These are phyloP conservation scores for Steatornis caripensis DNA, from an alignment of 2,113 vertebrate species.

Conservation along the genomic window DNA sequence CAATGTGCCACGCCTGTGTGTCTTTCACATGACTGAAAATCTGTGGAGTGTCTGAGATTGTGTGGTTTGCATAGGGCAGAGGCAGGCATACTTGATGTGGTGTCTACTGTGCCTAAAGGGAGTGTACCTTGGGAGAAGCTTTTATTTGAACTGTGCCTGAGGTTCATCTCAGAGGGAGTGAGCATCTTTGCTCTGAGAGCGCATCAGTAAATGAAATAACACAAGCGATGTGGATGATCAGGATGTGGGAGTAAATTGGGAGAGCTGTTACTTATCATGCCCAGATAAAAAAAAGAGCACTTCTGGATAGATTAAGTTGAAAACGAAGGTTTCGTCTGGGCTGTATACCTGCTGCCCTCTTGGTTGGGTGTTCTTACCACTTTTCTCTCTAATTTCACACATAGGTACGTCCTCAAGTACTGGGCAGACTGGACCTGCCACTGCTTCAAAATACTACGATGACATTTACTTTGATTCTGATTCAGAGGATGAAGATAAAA, in stretches of 20 bases:
- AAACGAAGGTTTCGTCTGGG: background rate
- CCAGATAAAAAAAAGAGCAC: background rate
- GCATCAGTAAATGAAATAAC: background rate
- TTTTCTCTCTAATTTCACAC: background rate
- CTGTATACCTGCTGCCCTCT: background rate
- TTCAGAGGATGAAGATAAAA: constrained; percentile 87
- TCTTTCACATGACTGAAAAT: background rate
- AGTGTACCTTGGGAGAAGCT: background rate
- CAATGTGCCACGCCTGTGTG: background rate
- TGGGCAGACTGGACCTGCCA: constrained; percentile 15
- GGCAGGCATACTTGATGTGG: background rate
- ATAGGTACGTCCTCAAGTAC: constrained; percentile 66
- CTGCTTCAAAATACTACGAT: constrained; percentile 78
- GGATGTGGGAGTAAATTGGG: background rate
- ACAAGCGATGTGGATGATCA: background rate
- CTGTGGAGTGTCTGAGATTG: background rate
- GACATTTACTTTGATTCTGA: constrained; percentile 92
- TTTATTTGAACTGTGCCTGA: background rate
- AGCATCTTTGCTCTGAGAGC: background rate
- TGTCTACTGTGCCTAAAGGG: background rate
- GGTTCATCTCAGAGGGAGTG: background rate
- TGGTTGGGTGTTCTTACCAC: background rate
- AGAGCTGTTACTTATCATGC: background rate
- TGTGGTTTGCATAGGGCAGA: background rate
- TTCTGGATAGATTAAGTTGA: background rate